Percentiles rank a stretch among this genome's conserved stretches.
Evolutionary conservation across 2,888 invertebrate genomes (phyloP).

Genomic region (Hirudinaria manillensis): DNA sequence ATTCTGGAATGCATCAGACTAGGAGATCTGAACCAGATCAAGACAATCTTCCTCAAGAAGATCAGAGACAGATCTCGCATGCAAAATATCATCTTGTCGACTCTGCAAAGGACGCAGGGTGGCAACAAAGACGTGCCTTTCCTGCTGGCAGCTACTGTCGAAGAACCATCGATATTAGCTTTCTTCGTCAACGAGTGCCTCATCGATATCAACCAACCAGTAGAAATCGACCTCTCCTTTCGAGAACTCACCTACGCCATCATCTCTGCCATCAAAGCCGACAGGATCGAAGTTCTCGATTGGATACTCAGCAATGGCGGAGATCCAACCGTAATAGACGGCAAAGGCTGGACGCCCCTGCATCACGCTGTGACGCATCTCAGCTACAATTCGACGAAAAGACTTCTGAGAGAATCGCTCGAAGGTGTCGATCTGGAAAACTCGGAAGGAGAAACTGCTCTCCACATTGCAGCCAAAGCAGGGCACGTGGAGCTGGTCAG

Average conservation of each 20-base stretch:
- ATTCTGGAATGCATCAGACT: slow-evolving; percentile 22
- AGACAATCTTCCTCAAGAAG: slow-evolving; percentile 11
- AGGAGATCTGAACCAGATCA: not conserved
- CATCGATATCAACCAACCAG: slow-evolving; percentile 38
- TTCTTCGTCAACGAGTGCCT: slow-evolving; percentile 36
- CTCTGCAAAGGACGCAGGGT: slow-evolving; percentile 22
- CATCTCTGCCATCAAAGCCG: slow-evolving; percentile 35
- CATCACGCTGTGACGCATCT: slow-evolving; percentile 39
- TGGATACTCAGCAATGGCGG: slow-evolving; percentile 38
- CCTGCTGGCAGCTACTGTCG: slow-evolving; percentile 37
- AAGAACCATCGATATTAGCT: slow-evolving; percentile 38
- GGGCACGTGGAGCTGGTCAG: slow-evolving; percentile 40
- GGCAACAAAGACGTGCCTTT: slow-evolving; percentile 37
- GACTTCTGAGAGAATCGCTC: slow-evolving; percentile 35
- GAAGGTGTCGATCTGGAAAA: slow-evolving; percentile 37
- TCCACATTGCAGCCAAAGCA: slow-evolving; percentile 40
- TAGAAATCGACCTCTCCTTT: slow-evolving; percentile 31
- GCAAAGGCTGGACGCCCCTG: slow-evolving; percentile 40
- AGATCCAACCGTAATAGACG: slow-evolving; percentile 37
- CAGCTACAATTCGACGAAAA: slow-evolving; percentile 38
- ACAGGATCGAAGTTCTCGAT: slow-evolving; percentile 37
- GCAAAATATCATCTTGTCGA: slow-evolving; percentile 12
- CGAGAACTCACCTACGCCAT: slow-evolving; percentile 36
- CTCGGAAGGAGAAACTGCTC: slow-evolving; percentile 37
- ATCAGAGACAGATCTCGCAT: not conserved